Evolutionary conservation across 2,888 invertebrate species (phyloP), one percentile per base, ranked within the genome.

Genomic region (Bugula neritina): DNA sequence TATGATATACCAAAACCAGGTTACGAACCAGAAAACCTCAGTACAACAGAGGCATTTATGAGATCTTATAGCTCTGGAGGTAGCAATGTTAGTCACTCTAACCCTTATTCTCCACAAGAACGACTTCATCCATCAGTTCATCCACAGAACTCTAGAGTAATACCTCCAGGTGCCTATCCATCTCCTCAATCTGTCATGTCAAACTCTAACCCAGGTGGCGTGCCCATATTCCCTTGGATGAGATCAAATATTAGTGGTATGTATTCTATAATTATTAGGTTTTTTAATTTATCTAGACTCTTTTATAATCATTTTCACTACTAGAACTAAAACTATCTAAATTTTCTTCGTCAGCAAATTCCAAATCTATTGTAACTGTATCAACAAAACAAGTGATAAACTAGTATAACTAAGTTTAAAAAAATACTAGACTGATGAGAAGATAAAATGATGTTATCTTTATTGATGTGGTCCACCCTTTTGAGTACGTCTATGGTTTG

Each of bases 221-320:
- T 70, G 25, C 70, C 70, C 5, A 70, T 70, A 35, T 70, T 35
- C 29, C 70, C 70, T 10, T 70, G 70, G 70, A 70, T 70, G 70
- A n/a, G 70, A 23, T 54, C 70, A 27, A 54, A 43, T 31, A 70
- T 70, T n/a, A 54, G 52, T 54, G 70, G 70, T 70, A 29, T 43
- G 70, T 70, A 5, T 10, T 27, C n/a, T n/a, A n/a, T n/a, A n/a
- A n/a, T n/a, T n/a, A n/a, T n/a, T n/a, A n/a, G n/a, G n/a, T n/a
- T n/a, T n/a, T n/a, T n/a, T n/a, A n/a, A n/a, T n/a, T n/a, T n/a
- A n/a, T n/a, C n/a, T n/a, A n/a, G n/a, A n/a, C n/a, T n/a, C n/a
- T n/a, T n/a, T n/a, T n/a, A n/a, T n/a, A n/a, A n/a, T n/a, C n/a
- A n/a, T n/a, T n/a, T n/a, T n/a, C n/a, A n/a, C n/a, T n/a, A n/a